Percentiles rank a stretch among this genome's conserved stretches.
phyloP scores from a whole-genome alignment of 2,797 vertebrate species.

The Sylvia borin region DNA sequence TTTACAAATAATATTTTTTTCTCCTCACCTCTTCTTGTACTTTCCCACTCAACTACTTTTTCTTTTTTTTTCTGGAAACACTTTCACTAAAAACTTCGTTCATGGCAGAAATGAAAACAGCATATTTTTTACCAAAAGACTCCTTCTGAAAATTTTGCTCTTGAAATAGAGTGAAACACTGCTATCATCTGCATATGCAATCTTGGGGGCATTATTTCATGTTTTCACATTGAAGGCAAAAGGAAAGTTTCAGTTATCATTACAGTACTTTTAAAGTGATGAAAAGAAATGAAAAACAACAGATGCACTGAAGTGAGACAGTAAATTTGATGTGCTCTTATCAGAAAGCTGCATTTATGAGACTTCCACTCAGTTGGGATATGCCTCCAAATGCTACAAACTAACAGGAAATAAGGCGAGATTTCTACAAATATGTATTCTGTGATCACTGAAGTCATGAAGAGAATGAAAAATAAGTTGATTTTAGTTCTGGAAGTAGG shows the following conservation, averaged over 20 bases:
- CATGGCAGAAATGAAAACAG: neutral
- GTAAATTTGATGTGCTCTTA: conserved; percentile 1
- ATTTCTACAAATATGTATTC: neutral
- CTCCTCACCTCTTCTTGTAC: fast-evolving
- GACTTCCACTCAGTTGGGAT: neutral
- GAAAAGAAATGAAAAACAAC: conserved; percentile 50
- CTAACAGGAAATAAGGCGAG: neutral
- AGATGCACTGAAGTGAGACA: neutral
- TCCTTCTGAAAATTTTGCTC: neutral
- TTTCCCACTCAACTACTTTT: neutral
- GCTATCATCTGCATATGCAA: neutral
- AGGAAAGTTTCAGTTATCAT: conserved; percentile 16
- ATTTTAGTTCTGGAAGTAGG: neutral
- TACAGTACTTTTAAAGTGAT: neutral
- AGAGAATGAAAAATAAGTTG: neutral
- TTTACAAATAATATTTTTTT: neutral
- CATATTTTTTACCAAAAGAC: neutral
- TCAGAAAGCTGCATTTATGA: conserved; percentile 22
- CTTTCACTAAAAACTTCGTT: neutral
- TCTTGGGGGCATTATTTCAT: neutral
- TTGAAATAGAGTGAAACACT: neutral
- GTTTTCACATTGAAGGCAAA: neutral
- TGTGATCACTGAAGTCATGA: neutral
- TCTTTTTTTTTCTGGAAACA: neutral
- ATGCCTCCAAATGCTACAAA: neutral